Evolutionary conservation across 2,888 invertebrate species (phyloP), one percentile per base, ranked within the genome.

Genomic region (Torymus auratus): DNA sequence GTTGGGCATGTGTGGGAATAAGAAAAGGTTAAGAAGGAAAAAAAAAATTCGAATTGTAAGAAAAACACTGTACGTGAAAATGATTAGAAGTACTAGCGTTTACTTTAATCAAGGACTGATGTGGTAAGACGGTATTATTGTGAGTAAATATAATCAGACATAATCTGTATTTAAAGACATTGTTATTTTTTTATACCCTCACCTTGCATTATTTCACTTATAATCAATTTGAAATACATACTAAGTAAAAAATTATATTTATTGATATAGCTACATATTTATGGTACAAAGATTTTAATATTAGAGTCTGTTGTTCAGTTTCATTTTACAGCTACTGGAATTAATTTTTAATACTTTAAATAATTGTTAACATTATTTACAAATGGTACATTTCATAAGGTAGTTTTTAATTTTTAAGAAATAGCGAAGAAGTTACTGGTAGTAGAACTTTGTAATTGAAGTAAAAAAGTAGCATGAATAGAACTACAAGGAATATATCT

Each of bases 391-490:
- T 65, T 64, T 60, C 7, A 69, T 28, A 14, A 67, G 2, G 4
- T 68, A 41, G 12, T 55, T 52, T 52, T 53, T 62, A 79, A 56
- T 17, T 50, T 74, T 74, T 12, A 12, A 60, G 41, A 52, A 80
- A 70, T 10, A 82, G 28, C 20, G 62, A 69, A 56, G 84, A 84
- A 3, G 87, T 85, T 14, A 85, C 78, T 71, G 89, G 89, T 56
- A 90, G 62, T 10, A 90, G 20, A 56, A 90, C 72, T 58, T 85
- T 88, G 82, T 84, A 89, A 78, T 90, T 89, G 78, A 90, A 89
- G 28, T 87, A 50, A 52, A 89, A 88, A 56, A 90, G 83, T 17
- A 86, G 71, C 11, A 81, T 80, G 71, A 90, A 89, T 10, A 88
- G 1, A 0, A 78, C 55, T 52, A 87, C 7, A 4, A 88, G 69